These are phyloP conservation scores for Mesopsocus fuscifrons DNA, from an alignment of 2,888 invertebrate species.

Conservation along the genomic window DNA sequence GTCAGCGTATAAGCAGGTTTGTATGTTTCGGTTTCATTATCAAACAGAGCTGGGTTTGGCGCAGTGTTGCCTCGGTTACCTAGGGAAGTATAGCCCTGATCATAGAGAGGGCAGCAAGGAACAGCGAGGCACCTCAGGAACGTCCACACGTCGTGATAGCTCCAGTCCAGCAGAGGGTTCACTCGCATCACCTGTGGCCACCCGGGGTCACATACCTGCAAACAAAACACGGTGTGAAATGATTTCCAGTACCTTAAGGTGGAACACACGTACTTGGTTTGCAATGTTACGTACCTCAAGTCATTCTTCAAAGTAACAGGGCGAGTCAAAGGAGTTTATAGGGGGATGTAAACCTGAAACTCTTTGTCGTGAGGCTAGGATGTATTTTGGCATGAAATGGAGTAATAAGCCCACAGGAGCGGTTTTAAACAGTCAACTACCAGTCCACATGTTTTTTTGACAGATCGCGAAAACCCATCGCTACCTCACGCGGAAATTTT, in stretches of 20 bases:
- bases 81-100: conserved; percentile 80
- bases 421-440: too few species aligned
- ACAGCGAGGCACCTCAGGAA: conserved; percentile 59
- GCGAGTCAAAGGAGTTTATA: too few species aligned
- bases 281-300: too few species aligned
- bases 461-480: too few species aligned
- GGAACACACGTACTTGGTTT: background rate
- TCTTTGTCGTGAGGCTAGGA: too few species aligned
- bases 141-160: conserved; percentile 78
- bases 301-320: too few species aligned
- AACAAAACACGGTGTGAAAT: conserved; percentile 16
- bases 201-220: conserved; percentile 59
- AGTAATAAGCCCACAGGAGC: too few species aligned
- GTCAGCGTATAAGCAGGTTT: conserved; percentile 52
- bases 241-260: too few species aligned
- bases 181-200: conserved; percentile 87
- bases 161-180: conserved; percentile 83
- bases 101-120: conserved; percentile 82
- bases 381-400: too few species aligned
- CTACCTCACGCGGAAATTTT: too few species aligned
- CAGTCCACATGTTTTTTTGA: too few species aligned
- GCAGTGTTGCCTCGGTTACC: conserved; percentile 63
- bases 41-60: conserved; percentile 49
- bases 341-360: too few species aligned
- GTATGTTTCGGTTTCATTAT: conserved; percentile 31